phyloP scores from a whole-genome alignment of 2,797 vertebrate genomes.

The Astyanax mexicanus region DNA sequence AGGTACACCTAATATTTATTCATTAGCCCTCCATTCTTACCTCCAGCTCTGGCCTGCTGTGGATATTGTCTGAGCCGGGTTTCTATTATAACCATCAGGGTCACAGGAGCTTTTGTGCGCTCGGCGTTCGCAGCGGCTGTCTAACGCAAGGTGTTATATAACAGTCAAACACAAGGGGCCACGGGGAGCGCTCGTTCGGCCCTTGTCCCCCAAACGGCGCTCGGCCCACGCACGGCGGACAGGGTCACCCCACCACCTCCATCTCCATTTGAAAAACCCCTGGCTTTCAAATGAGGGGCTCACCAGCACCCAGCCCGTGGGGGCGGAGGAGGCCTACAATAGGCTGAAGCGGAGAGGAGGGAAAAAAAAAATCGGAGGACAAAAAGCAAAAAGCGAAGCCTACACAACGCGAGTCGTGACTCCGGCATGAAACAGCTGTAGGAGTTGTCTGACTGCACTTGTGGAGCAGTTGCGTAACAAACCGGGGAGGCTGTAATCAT shows the following conservation, averaged over 20 bases:
- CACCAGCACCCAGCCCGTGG: conserved; percentile 47
- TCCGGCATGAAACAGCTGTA: conserved; percentile 68
- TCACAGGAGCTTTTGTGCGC: conserved; percentile 43
- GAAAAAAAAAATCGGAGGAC: conserved; percentile 52
- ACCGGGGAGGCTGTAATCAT: conserved; percentile 59
- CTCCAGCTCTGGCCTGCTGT: conserved; percentile 64
- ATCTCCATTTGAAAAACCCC: conserved; percentile 60
- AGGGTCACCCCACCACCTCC: conserved; percentile 55
- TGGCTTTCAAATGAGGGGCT: conserved; percentile 55
- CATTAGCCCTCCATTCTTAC: conserved; percentile 70
- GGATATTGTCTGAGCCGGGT: conserved; percentile 51
- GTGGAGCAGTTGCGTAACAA: conserved; percentile 64
- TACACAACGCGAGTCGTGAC: conserved; percentile 79
- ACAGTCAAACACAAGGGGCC: conserved; percentile 49
- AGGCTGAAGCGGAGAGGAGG: conserved; percentile 49
- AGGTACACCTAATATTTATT: conserved; percentile 83
- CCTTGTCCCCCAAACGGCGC: conserved; percentile 50
- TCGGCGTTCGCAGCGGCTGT: conserved; percentile 28
- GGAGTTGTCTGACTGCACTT: conserved; percentile 66
- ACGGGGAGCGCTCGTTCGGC: conserved; percentile 46
- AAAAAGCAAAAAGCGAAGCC: conserved; percentile 68
- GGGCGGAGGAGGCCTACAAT: conserved; percentile 55
- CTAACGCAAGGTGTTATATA: conserved; percentile 55
- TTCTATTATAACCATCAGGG: conserved; percentile 50
- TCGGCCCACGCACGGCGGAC: conserved; percentile 47